Percentiles rank a stretch among this genome's conserved stretches.
Evolutionary conservation across 2,888 invertebrate species (phyloP).

Genomic region (Graphium colonna): DNA sequence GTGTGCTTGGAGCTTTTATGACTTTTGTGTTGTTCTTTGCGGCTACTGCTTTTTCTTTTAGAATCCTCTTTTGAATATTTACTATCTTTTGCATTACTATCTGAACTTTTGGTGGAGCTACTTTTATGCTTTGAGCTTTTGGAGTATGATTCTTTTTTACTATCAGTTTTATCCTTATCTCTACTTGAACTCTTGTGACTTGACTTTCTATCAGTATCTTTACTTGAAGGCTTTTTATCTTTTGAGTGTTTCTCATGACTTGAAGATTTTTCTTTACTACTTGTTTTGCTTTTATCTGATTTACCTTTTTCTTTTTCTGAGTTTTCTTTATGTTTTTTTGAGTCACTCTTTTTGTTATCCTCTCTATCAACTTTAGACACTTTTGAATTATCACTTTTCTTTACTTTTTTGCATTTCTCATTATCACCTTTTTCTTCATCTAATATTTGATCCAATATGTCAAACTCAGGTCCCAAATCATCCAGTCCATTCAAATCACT

Average conservation of each 20-base stretch:
- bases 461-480: conserved; percentile 73
- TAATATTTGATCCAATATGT: conserved; percentile 73
- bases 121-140: conserved; percentile 38
- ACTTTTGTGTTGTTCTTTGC: conserved; percentile 36
- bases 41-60: conserved; percentile 38
- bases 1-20: conserved; percentile 48
- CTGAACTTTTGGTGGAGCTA: conserved; percentile 37
- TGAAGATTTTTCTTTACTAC: conserved; percentile 41
- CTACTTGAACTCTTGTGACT: conserved; percentile 57
- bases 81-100: conserved; percentile 37
- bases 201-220: conserved; percentile 46
- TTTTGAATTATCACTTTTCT: conserved; percentile 29
- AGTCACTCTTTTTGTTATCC: conserved; percentile 31
- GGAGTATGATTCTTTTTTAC: conserved; percentile 44
- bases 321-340: conserved; percentile 32
- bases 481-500: conserved; percentile 66
- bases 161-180: conserved; percentile 46
- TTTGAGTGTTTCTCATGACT: conserved; percentile 42
- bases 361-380: conserved; percentile 27
- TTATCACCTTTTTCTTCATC: conserved; percentile 61
- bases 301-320: conserved; percentile 37
- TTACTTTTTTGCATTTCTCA: conserved; percentile 23
- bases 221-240: conserved; percentile 34
- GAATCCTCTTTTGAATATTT: conserved; percentile 39
- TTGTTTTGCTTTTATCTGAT: conserved; percentile 36